Percentiles rank a stretch among this genome's conserved stretches.
Evolutionary conservation across 2,113 vertebrate species (phyloP).

Genomic region (Tyrannus savana): DNA sequence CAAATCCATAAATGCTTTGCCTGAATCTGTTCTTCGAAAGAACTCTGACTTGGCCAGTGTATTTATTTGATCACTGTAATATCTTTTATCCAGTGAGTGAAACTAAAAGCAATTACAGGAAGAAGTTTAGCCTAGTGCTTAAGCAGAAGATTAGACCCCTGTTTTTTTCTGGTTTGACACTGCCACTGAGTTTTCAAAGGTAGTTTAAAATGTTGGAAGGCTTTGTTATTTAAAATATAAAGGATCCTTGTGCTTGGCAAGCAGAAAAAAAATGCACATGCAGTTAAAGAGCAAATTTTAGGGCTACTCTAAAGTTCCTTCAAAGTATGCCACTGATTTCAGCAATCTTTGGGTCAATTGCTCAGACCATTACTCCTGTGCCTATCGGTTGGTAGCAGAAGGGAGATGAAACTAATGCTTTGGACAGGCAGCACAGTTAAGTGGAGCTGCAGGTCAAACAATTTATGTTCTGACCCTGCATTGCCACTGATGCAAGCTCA

Average conservation of each 20-base stretch:
- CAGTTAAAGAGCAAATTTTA: background rate
- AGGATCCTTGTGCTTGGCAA: background rate
- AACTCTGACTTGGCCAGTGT: background rate
- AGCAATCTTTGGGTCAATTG: background rate
- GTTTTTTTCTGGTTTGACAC: background rate
- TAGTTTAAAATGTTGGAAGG: background rate
- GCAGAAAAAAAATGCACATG: background rate
- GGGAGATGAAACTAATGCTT: background rate
- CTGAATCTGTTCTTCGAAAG: background rate
- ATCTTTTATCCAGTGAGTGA: background rate
- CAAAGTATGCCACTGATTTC: background rate
- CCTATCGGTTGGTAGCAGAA: background rate
- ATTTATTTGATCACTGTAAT: background rate
- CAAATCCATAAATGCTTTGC: background rate
- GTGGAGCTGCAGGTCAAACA: background rate
- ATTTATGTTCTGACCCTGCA: background rate
- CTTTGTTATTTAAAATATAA: background rate
- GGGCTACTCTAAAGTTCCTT: background rate
- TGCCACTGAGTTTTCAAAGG: background rate
- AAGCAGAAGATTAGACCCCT: background rate
- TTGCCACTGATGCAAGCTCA: background rate
- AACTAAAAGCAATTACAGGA: background rate
- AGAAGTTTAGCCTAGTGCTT: background rate
- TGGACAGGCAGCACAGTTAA: conserved; percentile 9
- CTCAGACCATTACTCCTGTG: background rate